Percentiles rank a stretch among this genome's conserved stretches.
These are phyloP conservation scores for Octopus sinensis DNA, from an alignment of 1,140 invertebrate species.

Conservation along the genomic window DNA sequence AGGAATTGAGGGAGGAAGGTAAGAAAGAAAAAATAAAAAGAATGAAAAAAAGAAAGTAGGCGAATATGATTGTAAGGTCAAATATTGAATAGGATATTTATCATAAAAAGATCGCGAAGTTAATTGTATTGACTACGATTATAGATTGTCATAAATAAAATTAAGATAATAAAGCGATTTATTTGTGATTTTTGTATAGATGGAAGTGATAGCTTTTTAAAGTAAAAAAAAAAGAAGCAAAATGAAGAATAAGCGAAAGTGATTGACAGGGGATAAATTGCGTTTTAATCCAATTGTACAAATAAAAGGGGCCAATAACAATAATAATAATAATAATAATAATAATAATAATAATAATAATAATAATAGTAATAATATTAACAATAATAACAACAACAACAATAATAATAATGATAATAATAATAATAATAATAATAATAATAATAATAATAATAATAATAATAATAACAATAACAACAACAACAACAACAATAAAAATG, in stretches of 20 bases:
- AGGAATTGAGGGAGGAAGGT: not conserved
- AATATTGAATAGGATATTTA: too few relatives aligned
- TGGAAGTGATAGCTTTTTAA: not conserved
- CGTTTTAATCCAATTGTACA: too few relatives aligned
- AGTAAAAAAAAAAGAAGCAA: not conserved
- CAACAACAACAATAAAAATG: not conserved
- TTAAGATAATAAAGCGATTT: too few relatives aligned
- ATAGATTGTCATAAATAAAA: too few relatives aligned
- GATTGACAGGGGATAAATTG: too few relatives aligned
- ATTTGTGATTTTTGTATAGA: too few relatives aligned
- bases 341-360: not conserved
- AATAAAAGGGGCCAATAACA: not conserved
- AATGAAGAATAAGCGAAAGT: not conserved
- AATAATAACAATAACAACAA: not conserved
- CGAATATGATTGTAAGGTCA: not conserved
- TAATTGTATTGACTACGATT: too few relatives aligned
- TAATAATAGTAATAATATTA: not conserved
- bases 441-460: constrained; percentile 1
- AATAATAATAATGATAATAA: not conserved
- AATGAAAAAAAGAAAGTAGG: not conserved
- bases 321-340: not conserved
- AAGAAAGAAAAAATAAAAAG: not conserved
- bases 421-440: not conserved
- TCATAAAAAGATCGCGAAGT: too few relatives aligned
- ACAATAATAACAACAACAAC: not conserved